Evolutionary conservation across 2,797 vertebrate species (phyloP).

Genomic region (Pseudotriccus pelzelni): DNA sequence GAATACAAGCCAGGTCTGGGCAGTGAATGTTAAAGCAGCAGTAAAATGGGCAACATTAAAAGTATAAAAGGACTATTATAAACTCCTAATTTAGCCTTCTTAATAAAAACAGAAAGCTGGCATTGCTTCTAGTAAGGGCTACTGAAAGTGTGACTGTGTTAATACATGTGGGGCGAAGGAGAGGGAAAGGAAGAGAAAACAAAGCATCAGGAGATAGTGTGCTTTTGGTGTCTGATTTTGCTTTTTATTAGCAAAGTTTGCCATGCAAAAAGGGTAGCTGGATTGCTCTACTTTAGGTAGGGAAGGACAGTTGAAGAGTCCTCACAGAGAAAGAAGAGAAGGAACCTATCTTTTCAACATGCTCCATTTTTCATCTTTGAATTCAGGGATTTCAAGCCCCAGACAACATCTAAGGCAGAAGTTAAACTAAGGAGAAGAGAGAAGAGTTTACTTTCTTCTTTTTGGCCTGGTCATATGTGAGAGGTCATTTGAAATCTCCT

Average conservation of each 20-base stretch:
- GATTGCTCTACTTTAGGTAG: neutral
- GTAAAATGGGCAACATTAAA: constrained; percentile 60
- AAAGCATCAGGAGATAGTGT: constrained; percentile 13
- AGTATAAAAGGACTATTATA: constrained; percentile 69
- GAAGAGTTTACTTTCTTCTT: neutral
- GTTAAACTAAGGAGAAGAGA: neutral
- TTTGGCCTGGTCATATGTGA: neutral
- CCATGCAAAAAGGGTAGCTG: neutral
- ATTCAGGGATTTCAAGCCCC: neutral
- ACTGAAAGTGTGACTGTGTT: constrained; percentile 57
- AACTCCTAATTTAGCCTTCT: constrained; percentile 57
- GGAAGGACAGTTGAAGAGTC: neutral
- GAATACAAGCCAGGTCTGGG: constrained; percentile 57
- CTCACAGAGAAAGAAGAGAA: neutral
- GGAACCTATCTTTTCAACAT: neutral
- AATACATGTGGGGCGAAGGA: neutral
- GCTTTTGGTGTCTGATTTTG: constrained; percentile 23
- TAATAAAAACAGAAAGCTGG: constrained; percentile 56
- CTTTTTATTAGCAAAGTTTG: neutral
- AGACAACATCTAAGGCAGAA: neutral
- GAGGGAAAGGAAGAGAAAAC: constrained; percentile 33
- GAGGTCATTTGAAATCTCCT: neutral
- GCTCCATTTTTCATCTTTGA: neutral
- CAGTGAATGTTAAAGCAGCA: constrained; percentile 64
- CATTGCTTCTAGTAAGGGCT: constrained; percentile 36